phyloP scores from a whole-genome alignment of 2,888 invertebrate species.

The Parthenolecanium corni region DNA sequence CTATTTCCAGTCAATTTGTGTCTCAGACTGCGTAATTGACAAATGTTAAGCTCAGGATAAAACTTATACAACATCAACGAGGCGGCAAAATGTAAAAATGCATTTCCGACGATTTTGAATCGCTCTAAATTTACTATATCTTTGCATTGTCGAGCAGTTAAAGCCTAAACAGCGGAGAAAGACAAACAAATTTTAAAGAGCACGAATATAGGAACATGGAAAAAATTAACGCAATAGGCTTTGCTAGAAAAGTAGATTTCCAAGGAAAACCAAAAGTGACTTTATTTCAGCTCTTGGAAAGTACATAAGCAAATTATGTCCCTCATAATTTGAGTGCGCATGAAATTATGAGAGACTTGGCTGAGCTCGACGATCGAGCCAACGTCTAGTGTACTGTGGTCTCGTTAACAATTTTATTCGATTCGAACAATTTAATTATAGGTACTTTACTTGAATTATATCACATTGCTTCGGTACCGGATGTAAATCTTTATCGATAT shows the following conservation, averaged over 20 bases:
- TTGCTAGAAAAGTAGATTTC: too few relatives aligned
- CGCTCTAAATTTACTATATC: constrained; percentile 72
- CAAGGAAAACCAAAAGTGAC: too few relatives aligned
- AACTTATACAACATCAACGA: constrained; percentile 59
- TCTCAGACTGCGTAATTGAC: constrained; percentile 63
- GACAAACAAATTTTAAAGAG: background rate
- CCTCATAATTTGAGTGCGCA: too few relatives aligned
- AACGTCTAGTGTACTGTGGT: too few relatives aligned
- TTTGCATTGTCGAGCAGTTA: constrained; percentile 58
- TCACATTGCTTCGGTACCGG: constrained; percentile 36
- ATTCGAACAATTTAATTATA: too few relatives aligned
- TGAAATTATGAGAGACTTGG: too few relatives aligned
- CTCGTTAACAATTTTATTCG: too few relatives aligned
- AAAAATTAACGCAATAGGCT: too few relatives aligned
- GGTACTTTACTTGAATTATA: constrained; percentile 38
- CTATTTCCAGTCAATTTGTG: constrained; percentile 64
- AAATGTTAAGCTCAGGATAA: constrained; percentile 61
- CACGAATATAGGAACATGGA: too few relatives aligned
- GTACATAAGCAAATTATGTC: too few relatives aligned
- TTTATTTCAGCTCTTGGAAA: too few relatives aligned
- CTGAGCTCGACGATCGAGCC: too few relatives aligned
- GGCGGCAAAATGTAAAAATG: constrained; percentile 68
- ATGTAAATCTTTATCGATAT: background rate
- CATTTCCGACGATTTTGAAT: constrained; percentile 77
- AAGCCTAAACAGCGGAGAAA: constrained; percentile 44